Evolutionary conservation across 23 tunicate species (phyloP).

Genomic region (Corella eumyota): DNA sequence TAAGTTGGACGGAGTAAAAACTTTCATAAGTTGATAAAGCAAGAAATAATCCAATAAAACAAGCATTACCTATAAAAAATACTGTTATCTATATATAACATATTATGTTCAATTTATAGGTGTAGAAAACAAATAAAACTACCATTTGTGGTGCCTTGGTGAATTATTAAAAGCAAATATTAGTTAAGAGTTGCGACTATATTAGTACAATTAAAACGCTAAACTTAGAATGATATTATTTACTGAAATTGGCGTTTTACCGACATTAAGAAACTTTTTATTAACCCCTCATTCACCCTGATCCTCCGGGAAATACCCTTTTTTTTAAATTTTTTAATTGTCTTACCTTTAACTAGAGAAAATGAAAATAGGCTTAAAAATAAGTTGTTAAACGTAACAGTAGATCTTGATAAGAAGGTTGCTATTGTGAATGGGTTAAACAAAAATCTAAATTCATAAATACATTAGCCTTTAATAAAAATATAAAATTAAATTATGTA

Average conservation of each 20-base stretch:
- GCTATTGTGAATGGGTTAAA: conserved; percentile 51
- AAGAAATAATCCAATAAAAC: conserved; percentile 34
- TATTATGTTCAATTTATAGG: no score
- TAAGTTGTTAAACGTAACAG: conserved; percentile 51
- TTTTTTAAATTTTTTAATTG: no score
- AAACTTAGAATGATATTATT: neutral
- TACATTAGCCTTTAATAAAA: no score
- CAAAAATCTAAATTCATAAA: conserved; percentile 25
- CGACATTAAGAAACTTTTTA: no score
- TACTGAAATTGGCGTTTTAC: neutral
- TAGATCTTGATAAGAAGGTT: conserved; percentile 48
- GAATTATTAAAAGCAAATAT: no score
- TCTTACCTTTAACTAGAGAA: conserved; percentile 1
- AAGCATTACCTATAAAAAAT: conserved; percentile 26
- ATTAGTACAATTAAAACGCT: neutral
- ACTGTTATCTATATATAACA: no score
- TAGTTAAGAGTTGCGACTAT: no score
- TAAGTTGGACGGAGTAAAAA: conserved; percentile 44
- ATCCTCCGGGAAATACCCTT: no score
- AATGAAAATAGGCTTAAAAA: conserved; percentile 35
- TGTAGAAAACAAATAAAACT: no score
- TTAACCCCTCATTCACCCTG: no score
- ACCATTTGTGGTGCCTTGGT: no score
- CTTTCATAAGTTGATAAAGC: conserved; percentile 66
- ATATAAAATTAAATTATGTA: no score